Evolutionary conservation across 2,888 invertebrate species (phyloP).

Genomic region (Neoascia interrupta): DNA sequence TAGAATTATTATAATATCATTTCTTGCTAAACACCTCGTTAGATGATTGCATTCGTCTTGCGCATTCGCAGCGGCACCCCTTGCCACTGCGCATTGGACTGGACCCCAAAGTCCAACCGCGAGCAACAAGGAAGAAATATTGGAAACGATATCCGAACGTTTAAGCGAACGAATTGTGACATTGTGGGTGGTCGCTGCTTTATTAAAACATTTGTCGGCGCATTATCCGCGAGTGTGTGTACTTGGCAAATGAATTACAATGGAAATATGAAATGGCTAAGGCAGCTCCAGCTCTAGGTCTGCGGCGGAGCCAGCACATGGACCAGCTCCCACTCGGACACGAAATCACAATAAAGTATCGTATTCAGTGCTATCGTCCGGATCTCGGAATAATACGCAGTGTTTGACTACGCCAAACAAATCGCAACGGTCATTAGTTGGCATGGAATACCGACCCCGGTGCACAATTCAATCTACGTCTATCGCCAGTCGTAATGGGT

Average conservation of each 20-base stretch:
- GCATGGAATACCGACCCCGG: slow-evolving; percentile 48
- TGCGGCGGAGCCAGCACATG: too few species aligned
- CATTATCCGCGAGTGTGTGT: slow-evolving; percentile 63
- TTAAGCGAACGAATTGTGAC: slow-evolving; percentile 69
- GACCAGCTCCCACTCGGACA: slow-evolving; percentile 54
- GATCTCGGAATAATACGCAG: slow-evolving; percentile 64
- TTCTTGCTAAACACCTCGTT: slow-evolving; percentile 75
- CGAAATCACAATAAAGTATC: slow-evolving; percentile 70
- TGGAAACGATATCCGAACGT: slow-evolving; percentile 67
- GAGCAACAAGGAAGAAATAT: slow-evolving; percentile 66
- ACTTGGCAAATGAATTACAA: slow-evolving; percentile 48
- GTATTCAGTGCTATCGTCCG: slow-evolving; percentile 61
- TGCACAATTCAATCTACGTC: slow-evolving; percentile 69
- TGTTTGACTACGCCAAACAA: slow-evolving; percentile 67
- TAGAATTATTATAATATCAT: slow-evolving; percentile 75
- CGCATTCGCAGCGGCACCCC: slow-evolving; percentile 28
- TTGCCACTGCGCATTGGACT: not conserved
- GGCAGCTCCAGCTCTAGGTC: slow-evolving; percentile 12
- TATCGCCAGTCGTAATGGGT: slow-evolving; percentile 66
- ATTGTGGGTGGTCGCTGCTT: slow-evolving; percentile 69
- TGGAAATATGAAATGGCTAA: slow-evolving; percentile 60
- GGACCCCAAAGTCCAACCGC: not conserved
- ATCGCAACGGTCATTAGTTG: slow-evolving; percentile 68
- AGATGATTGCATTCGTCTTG: slow-evolving; percentile 71
- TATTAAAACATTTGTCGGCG: slow-evolving; percentile 70